Base-by-base conservation (phyloP, 2,888 invertebrate species). In the Lasiommata megera region DNA sequence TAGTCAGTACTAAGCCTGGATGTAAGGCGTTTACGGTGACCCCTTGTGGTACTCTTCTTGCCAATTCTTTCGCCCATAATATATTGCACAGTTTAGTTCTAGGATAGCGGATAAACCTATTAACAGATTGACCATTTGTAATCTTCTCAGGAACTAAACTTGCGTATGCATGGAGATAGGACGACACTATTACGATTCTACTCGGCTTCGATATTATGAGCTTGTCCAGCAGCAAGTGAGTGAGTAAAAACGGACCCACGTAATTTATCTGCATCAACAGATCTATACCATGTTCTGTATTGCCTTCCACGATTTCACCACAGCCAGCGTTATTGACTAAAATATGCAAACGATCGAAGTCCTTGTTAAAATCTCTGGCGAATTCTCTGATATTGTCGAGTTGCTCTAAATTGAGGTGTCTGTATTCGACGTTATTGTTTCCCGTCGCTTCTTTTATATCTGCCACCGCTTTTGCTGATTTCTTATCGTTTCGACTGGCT, bases 1-100 rank as follows among this genome's bases (percentile, higher is more conserved):
- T 94, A 0, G 95, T 95, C 74, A 94, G 94, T 31, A 96, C 94
- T 77, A 95, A 85, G 7, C 97, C 97, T 0, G 97, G 97, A 82
- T 97, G 97, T 48, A 97, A 79, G 63, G 93, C 94, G 73, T 97
- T 97, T 0, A 93, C 95, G 0, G 95, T 95, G 0, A 97, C 93
- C 2, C 93, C 94, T 9, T 70, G 67, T 1, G 85, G 80, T 1
- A 91, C 61, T 23, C 76, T 71, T 36, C 79, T 82, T 0, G 81
- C 79, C 12, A 92, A 71, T 6, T 88, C 89, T 46, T 82, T 88
- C 11, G 78, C 76, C 78, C 86, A 88, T 1, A 92, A 65, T 1
- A 92, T 60, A 43, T 84, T 77, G 60, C 77, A 84, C 0, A 92
- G 67, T 64, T 92, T 92, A 29, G 85, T 84, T 44, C 83, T 84